Conservation (phyloP, 2,888 invertebrate species). For the Melieria omissa region DNA sequence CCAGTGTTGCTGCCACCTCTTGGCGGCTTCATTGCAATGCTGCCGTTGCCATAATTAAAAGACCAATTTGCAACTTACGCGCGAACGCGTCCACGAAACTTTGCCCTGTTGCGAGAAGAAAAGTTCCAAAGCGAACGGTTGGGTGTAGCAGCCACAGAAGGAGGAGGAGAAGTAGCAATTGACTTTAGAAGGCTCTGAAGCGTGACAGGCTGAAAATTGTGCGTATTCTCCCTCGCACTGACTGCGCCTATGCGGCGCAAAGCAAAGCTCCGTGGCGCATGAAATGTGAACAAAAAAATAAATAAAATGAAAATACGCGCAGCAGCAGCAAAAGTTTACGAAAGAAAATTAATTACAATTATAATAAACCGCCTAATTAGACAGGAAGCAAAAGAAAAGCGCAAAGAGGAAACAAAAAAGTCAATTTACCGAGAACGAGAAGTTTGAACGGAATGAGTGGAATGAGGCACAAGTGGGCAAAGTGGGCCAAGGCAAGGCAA, state of each 20-base stretch:
- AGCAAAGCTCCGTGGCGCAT: conserved; percentile 11
- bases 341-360: conserved; percentile 64
- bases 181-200: neutral
- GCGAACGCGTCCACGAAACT: conserved; percentile 44
- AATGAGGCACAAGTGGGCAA: conserved; percentile 23
- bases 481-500: conserved; percentile 17
- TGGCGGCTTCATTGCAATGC: neutral
- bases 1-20: conserved; percentile 7
- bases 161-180: conserved; percentile 26
- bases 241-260: neutral
- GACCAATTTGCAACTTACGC: conserved; percentile 45
- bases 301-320: conserved; percentile 17
- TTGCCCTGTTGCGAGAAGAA: conserved; percentile 22
- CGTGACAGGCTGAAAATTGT: too few species aligned
- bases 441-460: conserved; percentile 20
- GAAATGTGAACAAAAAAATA: conserved; percentile 21
- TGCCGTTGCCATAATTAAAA: conserved; percentile 49
- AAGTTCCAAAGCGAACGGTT: conserved; percentile 23
- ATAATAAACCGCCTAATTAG: conserved; percentile 67
- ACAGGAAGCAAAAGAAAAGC: conserved; percentile 25
- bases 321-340: conserved; percentile 36
- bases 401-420: conserved; percentile 25
- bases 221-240: too few species aligned
- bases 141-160: conserved; percentile 22
- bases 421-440: conserved; percentile 29